Base-by-base conservation (phyloP, 2,888 invertebrate genomes). In the Metacarcinus magister region DNA sequence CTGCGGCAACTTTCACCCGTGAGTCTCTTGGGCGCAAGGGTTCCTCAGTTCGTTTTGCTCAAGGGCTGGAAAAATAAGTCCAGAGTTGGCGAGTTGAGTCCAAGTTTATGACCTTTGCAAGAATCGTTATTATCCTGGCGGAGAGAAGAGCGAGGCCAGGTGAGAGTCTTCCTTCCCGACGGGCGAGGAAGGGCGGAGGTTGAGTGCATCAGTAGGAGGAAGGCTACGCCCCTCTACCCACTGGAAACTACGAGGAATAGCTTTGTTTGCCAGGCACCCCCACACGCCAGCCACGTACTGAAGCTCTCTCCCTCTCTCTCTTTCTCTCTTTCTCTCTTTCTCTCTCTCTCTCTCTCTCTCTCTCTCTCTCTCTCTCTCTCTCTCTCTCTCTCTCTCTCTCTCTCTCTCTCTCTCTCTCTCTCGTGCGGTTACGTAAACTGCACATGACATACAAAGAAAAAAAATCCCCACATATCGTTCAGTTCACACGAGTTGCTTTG, bases 21-120 rank as follows among this genome's bases (percentile, higher is more conserved):
- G 8, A 7, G 8, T 7, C 39, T 8, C 28, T 8, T 2, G 39
- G 32, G 28, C 48, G 32, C 32, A 75, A 92, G 92, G 60, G 13
- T 92, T 32, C 46, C 3, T n/a, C 2, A 39, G 46, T n/a, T 28
- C 23, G 28, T 82, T 92, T 92, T 89, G 23, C 43, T 60, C n/a
- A n/a, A 19, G 32, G 89, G 43, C 67, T 93, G 95, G 93, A 93
- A 95, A 95, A 95, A 93, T 90, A 90, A 95, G 95, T 95, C 93
- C 92, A 28, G 93, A 93, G 93, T 90, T 93, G 89, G 95, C 60
- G 91, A 95, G 95, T 92, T 95, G 95, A 95, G 95, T 95, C 95
- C 75, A 95, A 95, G 95, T 95, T 95, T 95, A 95, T 95, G 95
- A 95, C 95, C 95, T 95, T 95, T 95, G 93, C 93, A 87, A 89